Conservation (phyloP, 2,113 vertebrate genomes). For the Willisornis vidua region DNA sequence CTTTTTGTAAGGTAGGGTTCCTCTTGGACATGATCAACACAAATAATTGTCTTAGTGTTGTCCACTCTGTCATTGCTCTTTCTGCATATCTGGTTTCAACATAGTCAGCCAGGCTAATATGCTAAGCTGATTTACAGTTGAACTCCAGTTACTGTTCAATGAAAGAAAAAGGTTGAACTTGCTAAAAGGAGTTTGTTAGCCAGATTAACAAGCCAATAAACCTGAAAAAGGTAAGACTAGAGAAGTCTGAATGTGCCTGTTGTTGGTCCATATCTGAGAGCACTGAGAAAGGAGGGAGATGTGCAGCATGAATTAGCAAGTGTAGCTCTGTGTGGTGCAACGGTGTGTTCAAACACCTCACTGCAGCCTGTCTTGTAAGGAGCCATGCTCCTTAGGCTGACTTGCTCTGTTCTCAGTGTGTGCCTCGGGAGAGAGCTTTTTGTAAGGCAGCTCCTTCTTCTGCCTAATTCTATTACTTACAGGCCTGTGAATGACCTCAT, state of each 20-base stretch:
- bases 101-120: background rate
- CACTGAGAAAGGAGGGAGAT: background rate
- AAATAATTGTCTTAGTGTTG: background rate
- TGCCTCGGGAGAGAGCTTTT: background rate
- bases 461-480: too few relatives aligned
- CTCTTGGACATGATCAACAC: background rate
- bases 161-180: background rate
- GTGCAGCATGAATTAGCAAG: background rate
- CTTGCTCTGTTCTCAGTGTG: background rate
- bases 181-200: background rate
- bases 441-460: too few relatives aligned
- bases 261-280: background rate
- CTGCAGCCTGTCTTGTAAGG: background rate
- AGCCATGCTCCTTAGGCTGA: background rate
- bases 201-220: background rate
- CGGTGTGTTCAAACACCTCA: background rate
- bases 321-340: background rate
- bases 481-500: too few relatives aligned
- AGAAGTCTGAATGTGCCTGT: background rate
- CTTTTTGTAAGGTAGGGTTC: background rate
- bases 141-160: background rate
- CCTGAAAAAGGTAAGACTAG: background rate
- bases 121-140: background rate
- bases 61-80: background rate
- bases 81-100: background rate